These are phyloP conservation scores for Amphimallon solstitiale DNA, from an alignment of 2,888 invertebrate species.

Conservation along the genomic window DNA sequence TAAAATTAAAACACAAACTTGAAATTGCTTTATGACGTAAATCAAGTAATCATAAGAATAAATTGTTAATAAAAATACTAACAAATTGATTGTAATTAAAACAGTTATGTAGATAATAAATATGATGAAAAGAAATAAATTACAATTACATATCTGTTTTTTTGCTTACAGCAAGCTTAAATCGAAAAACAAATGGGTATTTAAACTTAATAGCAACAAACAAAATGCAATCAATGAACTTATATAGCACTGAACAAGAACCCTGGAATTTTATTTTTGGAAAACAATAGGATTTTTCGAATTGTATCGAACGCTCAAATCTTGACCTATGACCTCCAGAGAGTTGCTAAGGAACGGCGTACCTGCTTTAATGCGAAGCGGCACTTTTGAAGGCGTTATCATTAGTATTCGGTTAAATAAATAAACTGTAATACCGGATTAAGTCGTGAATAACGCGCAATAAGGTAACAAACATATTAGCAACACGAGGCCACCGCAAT, in stretches of 20 bases:
- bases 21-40: no score
- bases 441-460: constrained; percentile 44
- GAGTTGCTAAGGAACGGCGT: constrained; percentile 40
- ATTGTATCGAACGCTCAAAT: constrained; percentile 38
- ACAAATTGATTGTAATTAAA: no score
- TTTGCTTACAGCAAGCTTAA: no score
- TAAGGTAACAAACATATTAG: constrained; percentile 49
- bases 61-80: no score
- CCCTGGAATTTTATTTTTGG: constrained; percentile 32
- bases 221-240: not conserved
- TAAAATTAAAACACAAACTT: no score
- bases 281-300: constrained; percentile 28
- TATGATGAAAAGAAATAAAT: no score
- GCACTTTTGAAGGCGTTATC: constrained; percentile 30
- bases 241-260: not conserved
- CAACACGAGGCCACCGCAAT: constrained; percentile 54
- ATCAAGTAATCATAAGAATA: no score
- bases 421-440: constrained; percentile 33
- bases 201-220: no score
- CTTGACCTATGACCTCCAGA: constrained; percentile 37
- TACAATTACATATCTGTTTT: no score
- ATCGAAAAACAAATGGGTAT: no score
- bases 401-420: constrained; percentile 9
- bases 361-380: constrained; percentile 13
- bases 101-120: no score